These are phyloP conservation scores for Oithona nana DNA, from an alignment of 2,888 invertebrate species.

Conservation along the genomic window DNA sequence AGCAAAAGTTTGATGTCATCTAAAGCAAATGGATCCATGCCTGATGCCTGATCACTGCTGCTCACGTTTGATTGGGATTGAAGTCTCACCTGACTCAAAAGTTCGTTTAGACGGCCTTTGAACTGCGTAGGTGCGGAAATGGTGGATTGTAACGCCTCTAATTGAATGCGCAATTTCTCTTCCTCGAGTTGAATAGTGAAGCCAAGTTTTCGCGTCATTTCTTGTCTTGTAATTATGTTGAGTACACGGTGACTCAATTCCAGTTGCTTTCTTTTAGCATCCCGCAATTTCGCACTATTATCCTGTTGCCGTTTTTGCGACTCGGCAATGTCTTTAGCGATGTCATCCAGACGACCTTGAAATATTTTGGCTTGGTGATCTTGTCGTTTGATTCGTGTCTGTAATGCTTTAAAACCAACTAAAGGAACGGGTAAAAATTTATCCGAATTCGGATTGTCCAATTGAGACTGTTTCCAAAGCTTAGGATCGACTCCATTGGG, in stretches of 20 bases:
- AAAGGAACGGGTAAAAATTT: conserved; percentile 82
- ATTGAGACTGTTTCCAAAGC: conserved; percentile 87
- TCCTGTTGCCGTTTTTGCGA: conserved; percentile 61
- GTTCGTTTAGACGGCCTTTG: conserved; percentile 77
- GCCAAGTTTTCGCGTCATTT: conserved; percentile 68
- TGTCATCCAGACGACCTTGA: conserved; percentile 54
- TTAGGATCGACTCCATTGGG: conserved; percentile 73
- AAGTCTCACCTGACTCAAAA: conserved; percentile 55
- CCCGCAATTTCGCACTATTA: conserved; percentile 56
- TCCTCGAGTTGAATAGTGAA: conserved; percentile 72
- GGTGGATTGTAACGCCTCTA: conserved; percentile 67
- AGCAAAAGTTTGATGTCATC: conserved; percentile 43
- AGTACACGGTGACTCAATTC: conserved; percentile 59
- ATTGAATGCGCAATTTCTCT: conserved; percentile 62
- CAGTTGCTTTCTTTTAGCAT: conserved; percentile 57
- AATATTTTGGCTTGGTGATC: conserved; percentile 24
- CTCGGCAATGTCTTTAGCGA: conserved; percentile 52
- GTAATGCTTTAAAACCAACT: conserved; percentile 54
- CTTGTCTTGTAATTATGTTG: conserved; percentile 67
- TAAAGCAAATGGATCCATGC: conserved; percentile 41
- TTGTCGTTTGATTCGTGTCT: conserved; percentile 57
- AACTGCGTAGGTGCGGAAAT: conserved; percentile 68
- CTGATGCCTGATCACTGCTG: conserved; percentile 28
- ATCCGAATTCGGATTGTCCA: conserved; percentile 80
- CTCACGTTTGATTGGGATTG: conserved; percentile 10